Evolutionary conservation across 2,113 vertebrate species (phyloP).

Genomic region (Podiceps cristatus): DNA sequence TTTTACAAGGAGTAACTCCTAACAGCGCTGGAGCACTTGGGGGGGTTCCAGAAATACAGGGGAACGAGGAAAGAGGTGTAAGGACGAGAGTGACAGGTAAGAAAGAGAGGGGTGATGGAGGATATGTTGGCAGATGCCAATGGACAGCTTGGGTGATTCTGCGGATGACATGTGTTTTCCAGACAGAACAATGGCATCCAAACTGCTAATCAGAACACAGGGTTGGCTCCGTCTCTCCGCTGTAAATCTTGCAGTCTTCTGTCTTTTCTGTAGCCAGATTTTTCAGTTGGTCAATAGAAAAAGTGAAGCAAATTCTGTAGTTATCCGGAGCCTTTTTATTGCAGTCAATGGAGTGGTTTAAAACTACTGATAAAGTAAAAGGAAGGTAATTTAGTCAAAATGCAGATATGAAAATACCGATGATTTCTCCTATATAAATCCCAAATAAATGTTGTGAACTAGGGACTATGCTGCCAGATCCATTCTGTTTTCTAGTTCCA

Average conservation of each 20-base stretch:
- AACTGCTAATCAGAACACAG: slow-evolving; percentile 61
- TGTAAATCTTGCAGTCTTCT: slow-evolving; percentile 53
- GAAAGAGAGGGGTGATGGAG: background rate
- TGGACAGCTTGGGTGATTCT: slow-evolving; percentile 69
- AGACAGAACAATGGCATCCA: slow-evolving; percentile 70
- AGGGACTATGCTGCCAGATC: background rate
- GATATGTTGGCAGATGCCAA: slow-evolving; percentile 56
- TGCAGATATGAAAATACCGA: rapidly evolving
- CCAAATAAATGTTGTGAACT: background rate
- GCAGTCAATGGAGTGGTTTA: background rate
- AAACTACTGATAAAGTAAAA: background rate
- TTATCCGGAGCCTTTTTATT: background rate
- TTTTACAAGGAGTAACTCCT: background rate
- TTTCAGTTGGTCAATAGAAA: background rate
- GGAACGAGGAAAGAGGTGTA: background rate
- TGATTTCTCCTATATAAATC: background rate
- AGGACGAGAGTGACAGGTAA: background rate
- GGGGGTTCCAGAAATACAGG: background rate
- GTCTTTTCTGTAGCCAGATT: background rate
- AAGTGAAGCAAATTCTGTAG: background rate
- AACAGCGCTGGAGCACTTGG: background rate
- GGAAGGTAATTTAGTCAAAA: background rate
- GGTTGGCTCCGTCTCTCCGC: background rate
- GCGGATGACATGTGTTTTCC: slow-evolving; percentile 66
- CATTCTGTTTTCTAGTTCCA: background rate